These are phyloP conservation scores for Mimumesa dahlbomi DNA, from an alignment of 2,888 invertebrate genomes.

Conservation along the genomic window DNA sequence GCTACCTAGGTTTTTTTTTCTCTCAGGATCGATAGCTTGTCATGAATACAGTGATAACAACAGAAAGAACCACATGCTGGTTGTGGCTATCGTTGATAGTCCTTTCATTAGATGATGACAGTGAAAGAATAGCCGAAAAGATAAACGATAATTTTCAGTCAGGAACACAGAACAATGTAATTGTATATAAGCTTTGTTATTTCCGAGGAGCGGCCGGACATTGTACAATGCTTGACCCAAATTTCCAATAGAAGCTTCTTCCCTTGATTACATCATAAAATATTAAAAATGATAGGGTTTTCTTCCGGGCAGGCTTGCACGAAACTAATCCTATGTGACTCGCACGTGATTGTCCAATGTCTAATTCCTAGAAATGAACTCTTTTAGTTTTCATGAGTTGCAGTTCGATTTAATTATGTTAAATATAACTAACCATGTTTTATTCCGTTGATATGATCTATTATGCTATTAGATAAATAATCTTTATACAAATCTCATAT, in stretches of 20 bases:
- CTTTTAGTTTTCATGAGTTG: too few species aligned
- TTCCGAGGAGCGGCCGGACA: slow-evolving; percentile 33
- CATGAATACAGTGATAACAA: background rate
- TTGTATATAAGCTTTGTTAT: slow-evolving; percentile 6
- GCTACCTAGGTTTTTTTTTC: background rate
- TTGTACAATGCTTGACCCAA: slow-evolving; percentile 31
- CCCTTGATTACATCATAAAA: slow-evolving; percentile 18
- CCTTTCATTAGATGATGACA: slow-evolving; percentile 30
- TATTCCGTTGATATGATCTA: background rate
- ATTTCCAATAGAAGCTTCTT: slow-evolving; percentile 33
- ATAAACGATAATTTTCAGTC: slow-evolving; percentile 8
- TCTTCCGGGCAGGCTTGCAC: slow-evolving; percentile 1
- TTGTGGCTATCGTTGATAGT: slow-evolving; percentile 9
- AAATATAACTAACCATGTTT: too few species aligned
- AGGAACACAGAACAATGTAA: background rate
- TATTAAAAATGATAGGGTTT: slow-evolving; percentile 28
- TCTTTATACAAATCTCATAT: background rate
- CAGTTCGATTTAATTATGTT: too few species aligned
- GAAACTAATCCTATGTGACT: background rate
- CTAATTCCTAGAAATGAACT: too few species aligned
- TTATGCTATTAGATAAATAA: background rate
- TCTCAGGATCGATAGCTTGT: background rate
- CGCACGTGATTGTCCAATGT: too few species aligned
- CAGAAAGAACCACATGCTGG: background rate
- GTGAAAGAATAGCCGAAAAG: slow-evolving; percentile 6